A percentile compares a stretch with the other conserved stretches of the same genome.
Conservation (phyloP, 2,113 vertebrate species). For the Pionites leucogaster region DNA sequence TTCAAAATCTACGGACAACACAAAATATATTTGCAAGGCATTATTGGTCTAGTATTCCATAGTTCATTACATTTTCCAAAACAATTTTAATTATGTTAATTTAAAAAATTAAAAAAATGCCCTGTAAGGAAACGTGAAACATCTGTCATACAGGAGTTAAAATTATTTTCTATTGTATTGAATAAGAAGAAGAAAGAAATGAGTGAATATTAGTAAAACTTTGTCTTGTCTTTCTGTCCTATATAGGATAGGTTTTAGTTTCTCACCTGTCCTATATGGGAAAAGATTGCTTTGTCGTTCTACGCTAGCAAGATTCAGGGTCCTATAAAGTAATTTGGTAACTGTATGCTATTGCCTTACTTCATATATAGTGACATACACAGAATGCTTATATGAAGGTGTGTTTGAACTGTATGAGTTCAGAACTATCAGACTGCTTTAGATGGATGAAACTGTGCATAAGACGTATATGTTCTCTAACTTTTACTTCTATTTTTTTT, state of each 20-base stretch:
- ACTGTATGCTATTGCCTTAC: not conserved
- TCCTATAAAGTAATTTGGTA: not conserved
- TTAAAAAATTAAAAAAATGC: not conserved
- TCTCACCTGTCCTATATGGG: not conserved
- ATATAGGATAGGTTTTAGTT: slow-evolving; percentile 28
- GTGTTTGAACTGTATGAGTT: not conserved
- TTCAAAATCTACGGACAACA: not conserved
- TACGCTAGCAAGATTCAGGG: not conserved
- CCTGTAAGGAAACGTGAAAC: not conserved
- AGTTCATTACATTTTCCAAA: slow-evolving; percentile 23
- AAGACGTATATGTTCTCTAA: not conserved
- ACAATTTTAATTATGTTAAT: not conserved
- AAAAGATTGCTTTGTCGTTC: not conserved
- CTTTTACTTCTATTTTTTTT: not conserved
- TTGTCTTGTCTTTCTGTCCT: slow-evolving; percentile 9
- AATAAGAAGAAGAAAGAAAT: not conserved
- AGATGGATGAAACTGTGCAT: not conserved
- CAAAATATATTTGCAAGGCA: not conserved
- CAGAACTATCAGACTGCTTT: not conserved
- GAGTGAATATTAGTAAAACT: not conserved
- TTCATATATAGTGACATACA: not conserved
- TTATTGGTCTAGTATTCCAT: not conserved
- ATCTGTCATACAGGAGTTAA: not conserved
- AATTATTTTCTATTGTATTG: not conserved
- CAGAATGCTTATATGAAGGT: slow-evolving; percentile 24